Conservation (phyloP, 1,140 invertebrate genomes). For the Phymastichus coffea region DNA sequence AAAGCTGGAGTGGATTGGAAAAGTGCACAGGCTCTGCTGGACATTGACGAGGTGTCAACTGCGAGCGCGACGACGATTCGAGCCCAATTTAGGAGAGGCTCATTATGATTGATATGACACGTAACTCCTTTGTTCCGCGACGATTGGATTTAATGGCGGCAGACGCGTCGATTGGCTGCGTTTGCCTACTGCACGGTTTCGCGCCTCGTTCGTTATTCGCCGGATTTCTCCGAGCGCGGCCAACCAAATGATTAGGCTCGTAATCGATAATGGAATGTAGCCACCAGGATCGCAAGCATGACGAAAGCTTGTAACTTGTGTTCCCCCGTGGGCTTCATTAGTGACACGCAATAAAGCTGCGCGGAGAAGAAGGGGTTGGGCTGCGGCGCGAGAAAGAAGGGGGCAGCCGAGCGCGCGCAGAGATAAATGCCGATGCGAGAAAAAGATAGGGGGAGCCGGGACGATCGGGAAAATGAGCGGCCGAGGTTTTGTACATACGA, state of each 20-base stretch:
- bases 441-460: neutral
- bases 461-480: constrained; percentile 4
- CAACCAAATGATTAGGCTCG: neutral
- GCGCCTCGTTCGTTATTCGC: no score
- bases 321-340: constrained; percentile 20
- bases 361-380: no score
- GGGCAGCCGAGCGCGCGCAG: constrained; percentile 24
- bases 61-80: neutral
- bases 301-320: constrained; percentile 13
- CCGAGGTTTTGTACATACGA: neutral
- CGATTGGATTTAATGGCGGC: neutral
- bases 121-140: neutral
- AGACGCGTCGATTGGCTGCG: no score
- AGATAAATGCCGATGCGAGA: neutral
- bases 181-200: no score
- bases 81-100: neutral
- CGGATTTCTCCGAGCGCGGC: neutral
- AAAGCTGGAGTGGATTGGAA: neutral
- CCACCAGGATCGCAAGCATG: constrained; percentile 20
- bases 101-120: neutral
- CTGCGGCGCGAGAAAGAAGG: no score
- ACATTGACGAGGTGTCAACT: neutral
- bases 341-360: constrained; percentile 23
- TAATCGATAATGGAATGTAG: no score
- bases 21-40: neutral